Conservation (phyloP, 2,113 vertebrate species). For the Laterallus jamaicensis region DNA sequence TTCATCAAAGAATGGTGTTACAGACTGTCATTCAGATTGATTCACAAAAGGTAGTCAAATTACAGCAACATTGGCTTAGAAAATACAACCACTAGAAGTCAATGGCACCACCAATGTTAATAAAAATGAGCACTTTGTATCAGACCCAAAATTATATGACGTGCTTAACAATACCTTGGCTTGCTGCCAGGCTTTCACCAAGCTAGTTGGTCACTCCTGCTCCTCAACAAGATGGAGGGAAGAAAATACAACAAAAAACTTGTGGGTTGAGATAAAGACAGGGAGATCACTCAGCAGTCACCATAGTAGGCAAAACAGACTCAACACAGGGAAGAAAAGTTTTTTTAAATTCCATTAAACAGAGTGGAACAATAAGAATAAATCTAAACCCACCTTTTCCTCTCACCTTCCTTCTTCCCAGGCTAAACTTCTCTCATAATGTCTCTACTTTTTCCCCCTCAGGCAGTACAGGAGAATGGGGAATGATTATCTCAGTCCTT, state of each 20-base stretch:
- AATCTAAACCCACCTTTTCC: background rate
- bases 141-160: background rate
- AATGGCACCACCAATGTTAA: background rate
- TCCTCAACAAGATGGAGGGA: background rate
- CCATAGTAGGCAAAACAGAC: background rate
- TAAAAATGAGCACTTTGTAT: background rate
- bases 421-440: background rate
- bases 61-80: background rate
- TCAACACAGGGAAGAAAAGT: too few relatives aligned
- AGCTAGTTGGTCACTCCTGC: background rate
- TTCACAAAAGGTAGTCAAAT: background rate
- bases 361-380: background rate
- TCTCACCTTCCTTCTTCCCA: background rate
- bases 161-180: background rate
- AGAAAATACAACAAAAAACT: background rate
- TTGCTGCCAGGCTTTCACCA: background rate
- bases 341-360: background rate
- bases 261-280: background rate
- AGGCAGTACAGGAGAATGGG: fast-evolving
- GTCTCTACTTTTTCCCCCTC: background rate
- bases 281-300: background rate
- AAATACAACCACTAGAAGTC: background rate
- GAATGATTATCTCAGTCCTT: background rate
- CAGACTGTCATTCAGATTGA: background rate
- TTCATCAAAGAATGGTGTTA: background rate